phyloP scores from a whole-genome alignment of 1,140 invertebrate genomes.

The Drosophila guanche region DNA sequence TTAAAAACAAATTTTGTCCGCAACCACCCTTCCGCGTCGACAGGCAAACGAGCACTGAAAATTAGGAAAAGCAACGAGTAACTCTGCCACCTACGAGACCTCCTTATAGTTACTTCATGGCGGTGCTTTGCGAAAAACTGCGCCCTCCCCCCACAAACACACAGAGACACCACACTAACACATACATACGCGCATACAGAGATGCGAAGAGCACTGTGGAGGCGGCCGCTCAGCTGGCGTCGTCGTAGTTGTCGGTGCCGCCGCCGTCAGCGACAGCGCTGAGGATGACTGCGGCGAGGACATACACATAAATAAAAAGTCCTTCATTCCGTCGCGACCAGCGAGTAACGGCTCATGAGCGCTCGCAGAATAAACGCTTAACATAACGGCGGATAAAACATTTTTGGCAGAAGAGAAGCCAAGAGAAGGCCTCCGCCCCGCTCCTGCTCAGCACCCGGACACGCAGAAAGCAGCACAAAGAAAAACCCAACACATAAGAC shows the following conservation, averaged over 20 bases:
- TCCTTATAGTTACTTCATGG: too few species aligned
- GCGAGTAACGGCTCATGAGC: conserved; percentile 82
- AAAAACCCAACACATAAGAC: conserved; percentile 17
- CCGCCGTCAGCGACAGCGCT: conserved; percentile 36
- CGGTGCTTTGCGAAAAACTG: conserved; percentile 50
- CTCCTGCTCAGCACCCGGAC: too few species aligned
- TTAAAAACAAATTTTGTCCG: too few species aligned
- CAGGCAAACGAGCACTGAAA: too few species aligned
- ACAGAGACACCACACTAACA: neutral
- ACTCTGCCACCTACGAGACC: too few species aligned
- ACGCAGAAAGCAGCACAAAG: neutral
- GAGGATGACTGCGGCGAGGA: conserved; percentile 62
- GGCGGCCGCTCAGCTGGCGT: conserved; percentile 42
- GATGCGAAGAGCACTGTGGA: conserved; percentile 16
- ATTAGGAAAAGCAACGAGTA: too few species aligned
- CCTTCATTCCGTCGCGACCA: conserved; percentile 83
- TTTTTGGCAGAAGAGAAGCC: conserved; percentile 35
- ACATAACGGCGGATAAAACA: conserved; percentile 62
- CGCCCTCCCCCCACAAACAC: conserved; percentile 21
- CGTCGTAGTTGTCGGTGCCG: conserved; percentile 26
- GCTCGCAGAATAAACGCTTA: conserved; percentile 76
- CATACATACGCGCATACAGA: neutral
- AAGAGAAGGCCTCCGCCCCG: conserved; percentile 5
- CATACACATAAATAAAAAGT: conserved; percentile 84
- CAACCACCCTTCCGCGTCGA: too few species aligned